These are phyloP conservation scores for Columba guinea DNA, from an alignment of 2,797 vertebrate genomes.

Conservation along the genomic window DNA sequence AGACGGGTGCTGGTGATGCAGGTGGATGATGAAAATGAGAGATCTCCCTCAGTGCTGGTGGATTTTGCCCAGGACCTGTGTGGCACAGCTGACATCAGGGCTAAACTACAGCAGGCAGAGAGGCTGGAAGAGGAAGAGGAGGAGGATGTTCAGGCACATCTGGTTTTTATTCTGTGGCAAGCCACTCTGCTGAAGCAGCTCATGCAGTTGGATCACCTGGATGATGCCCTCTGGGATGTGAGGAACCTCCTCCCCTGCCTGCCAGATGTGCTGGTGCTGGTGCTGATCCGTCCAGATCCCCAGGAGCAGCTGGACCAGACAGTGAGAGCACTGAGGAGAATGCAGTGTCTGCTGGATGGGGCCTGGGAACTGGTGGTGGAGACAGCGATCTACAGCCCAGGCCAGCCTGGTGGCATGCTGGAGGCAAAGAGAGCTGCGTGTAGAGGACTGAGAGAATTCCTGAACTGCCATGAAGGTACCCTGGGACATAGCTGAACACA, in stretches of 20 bases:
- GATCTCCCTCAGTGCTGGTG: background rate
- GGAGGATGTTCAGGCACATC: background rate
- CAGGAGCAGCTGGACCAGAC: background rate
- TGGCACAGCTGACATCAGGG: background rate
- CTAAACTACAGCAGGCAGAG: background rate
- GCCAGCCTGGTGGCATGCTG: conserved; percentile 33
- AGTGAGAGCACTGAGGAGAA: background rate
- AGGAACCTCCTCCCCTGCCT: background rate
- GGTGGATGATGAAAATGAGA: background rate
- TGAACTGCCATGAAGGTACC: conserved; percentile 35
- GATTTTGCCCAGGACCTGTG: conserved; percentile 25
- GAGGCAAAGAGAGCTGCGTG: conserved; percentile 38
- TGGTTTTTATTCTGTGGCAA: conserved; percentile 47
- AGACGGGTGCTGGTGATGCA: background rate
- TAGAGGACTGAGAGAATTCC: background rate
- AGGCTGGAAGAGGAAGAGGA: background rate
- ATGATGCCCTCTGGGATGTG: background rate
- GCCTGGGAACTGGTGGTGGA: conserved; percentile 57
- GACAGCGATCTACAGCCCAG: conserved; percentile 43
- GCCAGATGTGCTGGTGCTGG: background rate
- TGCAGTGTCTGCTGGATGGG: conserved; percentile 20
- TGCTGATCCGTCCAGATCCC: background rate
- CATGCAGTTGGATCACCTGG: background rate
- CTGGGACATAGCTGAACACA: background rate
- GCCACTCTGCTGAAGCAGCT: background rate